Percentiles rank a stretch among this genome's conserved stretches.
Evolutionary conservation across 2,113 vertebrate species (phyloP).

Genomic region (human (Homo sapiens)): DNA sequence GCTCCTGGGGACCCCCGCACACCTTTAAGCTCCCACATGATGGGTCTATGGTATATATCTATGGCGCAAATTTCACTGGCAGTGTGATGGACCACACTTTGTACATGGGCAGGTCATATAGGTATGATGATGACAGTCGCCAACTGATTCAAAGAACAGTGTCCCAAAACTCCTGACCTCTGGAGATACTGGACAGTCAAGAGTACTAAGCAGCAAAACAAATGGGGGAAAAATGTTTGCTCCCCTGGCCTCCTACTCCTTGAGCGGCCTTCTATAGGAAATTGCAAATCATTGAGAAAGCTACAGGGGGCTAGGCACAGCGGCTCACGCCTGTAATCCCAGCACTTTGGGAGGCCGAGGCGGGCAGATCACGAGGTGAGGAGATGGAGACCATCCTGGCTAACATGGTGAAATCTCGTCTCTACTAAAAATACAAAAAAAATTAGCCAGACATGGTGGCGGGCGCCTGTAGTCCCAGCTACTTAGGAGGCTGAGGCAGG

Average conservation of each 20-base stretch:
- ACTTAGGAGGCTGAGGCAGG: no score
- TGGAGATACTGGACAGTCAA: background rate
- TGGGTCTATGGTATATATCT: background rate
- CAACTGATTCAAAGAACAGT: background rate
- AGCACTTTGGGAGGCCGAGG: no score
- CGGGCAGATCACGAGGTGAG: no score
- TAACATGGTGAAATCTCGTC: no score
- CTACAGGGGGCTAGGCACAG: background rate
- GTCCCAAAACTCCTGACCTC: background rate
- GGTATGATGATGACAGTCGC: background rate
- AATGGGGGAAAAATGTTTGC: background rate
- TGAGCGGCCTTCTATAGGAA: background rate
- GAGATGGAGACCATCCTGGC: no score
- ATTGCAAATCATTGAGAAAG: background rate
- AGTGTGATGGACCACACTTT: no score
- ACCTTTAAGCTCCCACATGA: background rate
- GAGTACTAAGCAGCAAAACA: background rate
- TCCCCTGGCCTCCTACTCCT: background rate
- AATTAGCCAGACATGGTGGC: no score
- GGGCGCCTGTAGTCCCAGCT: no score
- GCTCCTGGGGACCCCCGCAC: background rate
- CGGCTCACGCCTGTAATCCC: no score
- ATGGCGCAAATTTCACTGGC: accelerated
- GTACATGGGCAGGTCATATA: background rate
- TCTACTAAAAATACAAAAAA: no score